Percentiles rank a stretch among this genome's conserved stretches.
Conservation (phyloP, 2,113 vertebrate species). For the Cebus imitator region DNA sequence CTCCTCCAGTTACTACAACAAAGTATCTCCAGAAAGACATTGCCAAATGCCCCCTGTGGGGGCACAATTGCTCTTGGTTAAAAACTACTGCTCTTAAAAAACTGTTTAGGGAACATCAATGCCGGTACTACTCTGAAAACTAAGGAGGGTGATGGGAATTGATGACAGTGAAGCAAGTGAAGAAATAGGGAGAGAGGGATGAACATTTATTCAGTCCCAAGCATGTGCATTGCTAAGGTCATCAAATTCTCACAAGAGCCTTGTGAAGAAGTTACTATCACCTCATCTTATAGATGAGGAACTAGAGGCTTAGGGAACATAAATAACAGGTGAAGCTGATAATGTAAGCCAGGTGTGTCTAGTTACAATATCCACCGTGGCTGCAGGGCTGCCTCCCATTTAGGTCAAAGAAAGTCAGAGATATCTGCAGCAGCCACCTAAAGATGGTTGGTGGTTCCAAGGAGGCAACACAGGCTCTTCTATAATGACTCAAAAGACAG, state of each 20-base stretch:
- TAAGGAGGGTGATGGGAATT: not conserved
- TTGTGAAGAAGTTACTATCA: not conserved
- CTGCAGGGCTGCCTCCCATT: not conserved
- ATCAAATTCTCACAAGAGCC: not conserved
- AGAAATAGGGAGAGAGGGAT: not conserved
- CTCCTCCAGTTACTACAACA: not conserved
- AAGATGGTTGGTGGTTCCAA: not conserved
- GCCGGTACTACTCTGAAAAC: not conserved
- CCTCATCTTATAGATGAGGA: not conserved
- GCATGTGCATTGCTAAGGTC: not conserved
- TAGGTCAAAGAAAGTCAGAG: not conserved
- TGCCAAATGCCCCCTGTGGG: not conserved
- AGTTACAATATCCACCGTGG: not conserved
- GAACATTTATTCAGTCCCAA: not conserved
- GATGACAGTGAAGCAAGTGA: not conserved
- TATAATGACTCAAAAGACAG: not conserved
- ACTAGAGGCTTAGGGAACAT: not conserved
- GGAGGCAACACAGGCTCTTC: not conserved
- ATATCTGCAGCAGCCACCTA: not conserved
- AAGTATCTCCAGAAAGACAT: not conserved
- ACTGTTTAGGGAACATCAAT: not conserved
- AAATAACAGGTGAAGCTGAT: not conserved
- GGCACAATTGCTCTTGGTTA: not conserved
- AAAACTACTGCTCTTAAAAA: constrained; percentile 5
- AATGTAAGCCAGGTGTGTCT: not conserved